Evolutionary conservation across 2,888 invertebrate genomes (phyloP).

Genomic region (Zonitis immaculata): DNA sequence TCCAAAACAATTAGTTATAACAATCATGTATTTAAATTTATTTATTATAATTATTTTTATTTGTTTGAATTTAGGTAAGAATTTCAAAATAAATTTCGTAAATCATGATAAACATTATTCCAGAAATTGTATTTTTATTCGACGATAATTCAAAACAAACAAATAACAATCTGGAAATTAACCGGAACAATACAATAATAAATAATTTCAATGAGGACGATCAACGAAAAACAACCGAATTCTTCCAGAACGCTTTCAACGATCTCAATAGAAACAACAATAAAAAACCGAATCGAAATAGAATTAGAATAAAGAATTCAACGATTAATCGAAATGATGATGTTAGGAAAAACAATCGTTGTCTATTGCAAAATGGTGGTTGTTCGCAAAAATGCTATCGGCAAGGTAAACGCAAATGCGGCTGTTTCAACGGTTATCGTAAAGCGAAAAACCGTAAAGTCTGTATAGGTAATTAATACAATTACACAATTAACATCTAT

Average conservation of each 20-base stretch:
- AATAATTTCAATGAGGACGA: no score
- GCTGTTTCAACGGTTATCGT: constrained; percentile 50
- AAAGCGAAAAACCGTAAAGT: constrained; percentile 40
- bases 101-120: no score
- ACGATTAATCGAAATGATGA: constrained; percentile 10
- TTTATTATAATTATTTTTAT: neutral
- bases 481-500: neutral
- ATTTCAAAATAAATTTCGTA: neutral
- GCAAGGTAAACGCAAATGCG: constrained; percentile 44
- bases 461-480: constrained; percentile 46
- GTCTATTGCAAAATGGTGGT: constrained; percentile 42
- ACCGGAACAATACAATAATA: no score
- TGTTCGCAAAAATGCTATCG: constrained; percentile 51
- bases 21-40: neutral
- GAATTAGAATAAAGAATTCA: constrained; percentile 13
- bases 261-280: neutral
- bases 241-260: neutral
- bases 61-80: neutral
- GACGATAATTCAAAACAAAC: no score
- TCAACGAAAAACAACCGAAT: no score
- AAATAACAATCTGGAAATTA: no score
- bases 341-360: constrained; percentile 19
- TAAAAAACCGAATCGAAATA: constrained; percentile 11
- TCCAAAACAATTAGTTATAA: neutral
- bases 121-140: no score